Evolutionary conservation across 2,113 vertebrate species (phyloP).

Genomic region (Gavialis gangeticus): DNA sequence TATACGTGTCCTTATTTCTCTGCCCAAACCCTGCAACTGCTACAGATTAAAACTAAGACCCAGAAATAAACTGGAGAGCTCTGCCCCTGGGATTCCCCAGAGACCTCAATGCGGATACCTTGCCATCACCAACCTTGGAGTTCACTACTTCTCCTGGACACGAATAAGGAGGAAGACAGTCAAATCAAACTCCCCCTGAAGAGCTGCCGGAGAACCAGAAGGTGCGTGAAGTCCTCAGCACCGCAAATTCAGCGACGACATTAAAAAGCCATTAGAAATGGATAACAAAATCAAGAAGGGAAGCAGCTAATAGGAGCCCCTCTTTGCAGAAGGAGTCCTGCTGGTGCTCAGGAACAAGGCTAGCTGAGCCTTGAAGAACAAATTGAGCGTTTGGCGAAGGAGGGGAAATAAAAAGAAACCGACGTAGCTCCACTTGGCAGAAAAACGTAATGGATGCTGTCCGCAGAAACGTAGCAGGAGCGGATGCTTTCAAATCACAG

Average conservation of each 20-base stretch:
- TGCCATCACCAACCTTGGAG: background rate
- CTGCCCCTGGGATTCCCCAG: background rate
- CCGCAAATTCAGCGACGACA: slow-evolving; percentile 46
- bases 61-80: accelerated
- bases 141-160: background rate
- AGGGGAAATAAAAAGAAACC: slow-evolving; percentile 60
- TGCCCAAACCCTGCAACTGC: background rate
- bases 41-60: background rate
- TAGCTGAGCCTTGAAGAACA: slow-evolving; percentile 48
- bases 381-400: slow-evolving; percentile 43
- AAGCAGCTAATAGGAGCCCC: slow-evolving; percentile 19
- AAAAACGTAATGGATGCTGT: slow-evolving; percentile 64
- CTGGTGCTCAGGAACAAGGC: slow-evolving; percentile 29
- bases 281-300: slow-evolving; percentile 70
- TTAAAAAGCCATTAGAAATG: slow-evolving; percentile 62
- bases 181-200: background rate
- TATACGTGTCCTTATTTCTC: background rate
- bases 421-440: slow-evolving; percentile 59
- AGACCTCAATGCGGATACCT: background rate
- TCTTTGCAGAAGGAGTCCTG: background rate
- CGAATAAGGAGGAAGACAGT: background rate
- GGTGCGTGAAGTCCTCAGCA: background rate
- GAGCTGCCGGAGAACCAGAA: slow-evolving; percentile 28
- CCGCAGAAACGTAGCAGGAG: slow-evolving; percentile 41
- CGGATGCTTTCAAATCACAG: slow-evolving; percentile 37